Conservation (phyloP, 2,113 vertebrate species). For the Sus scrofa region T2T-Sscrofa CM000825.6:54232501-54233000, state of each 20-base stretch:
- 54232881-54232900: conserved; percentile 8
- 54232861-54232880: background rate
- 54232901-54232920: background rate
- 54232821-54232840: background rate
- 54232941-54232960: background rate
- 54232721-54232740: background rate
- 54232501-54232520: background rate
- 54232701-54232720: background rate
- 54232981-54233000: background rate
- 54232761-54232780: background rate
- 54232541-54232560: background rate
- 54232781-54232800: background rate
- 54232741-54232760: background rate
- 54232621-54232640: background rate
- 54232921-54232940: background rate
- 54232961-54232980: conserved; percentile 30
- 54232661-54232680: background rate
- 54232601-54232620: background rate
- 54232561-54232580: background rate
- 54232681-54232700: background rate
- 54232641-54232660: background rate
- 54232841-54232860: background rate
- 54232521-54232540: background rate
- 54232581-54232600: too few species aligned
- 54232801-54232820: background rate